Conservation (phyloP, 2,888 invertebrate species). For the Helobdella robusta region DNA sequence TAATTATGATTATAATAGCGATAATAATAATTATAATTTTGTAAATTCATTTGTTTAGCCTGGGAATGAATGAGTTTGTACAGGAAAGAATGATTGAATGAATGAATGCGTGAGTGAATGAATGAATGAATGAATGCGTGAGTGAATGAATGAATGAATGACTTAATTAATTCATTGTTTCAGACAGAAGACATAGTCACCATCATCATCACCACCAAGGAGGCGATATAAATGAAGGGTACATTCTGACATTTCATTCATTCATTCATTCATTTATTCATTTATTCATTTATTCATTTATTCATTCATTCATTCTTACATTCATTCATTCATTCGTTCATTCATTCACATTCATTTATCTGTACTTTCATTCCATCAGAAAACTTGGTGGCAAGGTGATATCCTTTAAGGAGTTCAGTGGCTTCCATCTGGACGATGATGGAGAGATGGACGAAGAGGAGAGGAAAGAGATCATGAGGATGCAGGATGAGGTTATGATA, state of each 20-base stretch:
- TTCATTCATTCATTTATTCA: no score
- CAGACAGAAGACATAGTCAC: background rate
- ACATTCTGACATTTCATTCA: no score
- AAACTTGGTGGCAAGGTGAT: constrained; percentile 11
- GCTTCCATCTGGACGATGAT: constrained; percentile 39
- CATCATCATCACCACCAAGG: background rate
- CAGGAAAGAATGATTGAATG: no score
- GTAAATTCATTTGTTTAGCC: background rate
- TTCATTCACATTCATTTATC: no score
- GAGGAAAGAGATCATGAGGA: constrained; percentile 13
- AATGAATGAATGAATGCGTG: no score
- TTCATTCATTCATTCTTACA: background rate
- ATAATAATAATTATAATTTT: background rate
- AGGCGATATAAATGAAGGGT: no score
- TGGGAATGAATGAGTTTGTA: background rate
- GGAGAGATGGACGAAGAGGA: constrained; percentile 48
- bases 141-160: no score
- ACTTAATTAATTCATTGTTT: no score
- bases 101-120: no score
- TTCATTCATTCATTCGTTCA: background rate
- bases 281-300: no score
- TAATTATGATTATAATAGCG: no score
- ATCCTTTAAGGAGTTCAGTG: constrained; percentile 9
- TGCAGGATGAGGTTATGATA: constrained; percentile 1
- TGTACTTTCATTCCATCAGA: background rate